Conservation (phyloP, 2,113 vertebrate genomes). For the Pithys albifrons region DNA sequence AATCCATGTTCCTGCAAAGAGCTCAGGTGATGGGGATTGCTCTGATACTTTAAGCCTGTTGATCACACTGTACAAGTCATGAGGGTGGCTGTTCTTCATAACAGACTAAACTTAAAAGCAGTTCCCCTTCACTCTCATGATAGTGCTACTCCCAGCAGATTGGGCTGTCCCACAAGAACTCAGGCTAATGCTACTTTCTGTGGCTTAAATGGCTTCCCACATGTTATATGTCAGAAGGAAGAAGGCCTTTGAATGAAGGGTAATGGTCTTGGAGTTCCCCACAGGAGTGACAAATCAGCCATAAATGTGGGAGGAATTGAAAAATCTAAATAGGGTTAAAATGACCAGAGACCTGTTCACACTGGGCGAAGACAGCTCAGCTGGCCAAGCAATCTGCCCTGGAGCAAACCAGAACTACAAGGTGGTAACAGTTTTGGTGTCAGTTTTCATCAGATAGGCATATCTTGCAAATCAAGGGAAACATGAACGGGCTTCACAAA, state of each 20-base stretch:
- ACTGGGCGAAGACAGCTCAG: neutral
- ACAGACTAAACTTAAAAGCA: neutral
- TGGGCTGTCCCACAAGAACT: neutral
- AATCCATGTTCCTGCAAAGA: neutral
- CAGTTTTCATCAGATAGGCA: neutral
- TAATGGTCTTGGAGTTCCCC: neutral
- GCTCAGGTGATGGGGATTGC: slow-evolving; percentile 7
- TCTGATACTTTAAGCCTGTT: slow-evolving; percentile 25
- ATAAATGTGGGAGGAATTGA: neutral
- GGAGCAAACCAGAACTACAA: neutral
- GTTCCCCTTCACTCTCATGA: neutral
- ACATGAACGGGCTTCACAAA: neutral
- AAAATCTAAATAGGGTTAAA: neutral
- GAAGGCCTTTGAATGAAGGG: neutral
- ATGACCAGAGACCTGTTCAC: neutral
- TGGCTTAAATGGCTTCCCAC: neutral
- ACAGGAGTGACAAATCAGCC: neutral
- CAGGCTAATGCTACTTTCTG: neutral
- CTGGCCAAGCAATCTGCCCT: neutral
- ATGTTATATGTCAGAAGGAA: neutral
- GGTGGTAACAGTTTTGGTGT: neutral
- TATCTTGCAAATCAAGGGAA: neutral
- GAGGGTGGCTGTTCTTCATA: neutral
- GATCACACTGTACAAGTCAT: neutral
- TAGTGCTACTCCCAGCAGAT: neutral